These are phyloP conservation scores for Anolis sagrei DNA, from an alignment of 2,113 vertebrate species.

Conservation along the genomic window DNA sequence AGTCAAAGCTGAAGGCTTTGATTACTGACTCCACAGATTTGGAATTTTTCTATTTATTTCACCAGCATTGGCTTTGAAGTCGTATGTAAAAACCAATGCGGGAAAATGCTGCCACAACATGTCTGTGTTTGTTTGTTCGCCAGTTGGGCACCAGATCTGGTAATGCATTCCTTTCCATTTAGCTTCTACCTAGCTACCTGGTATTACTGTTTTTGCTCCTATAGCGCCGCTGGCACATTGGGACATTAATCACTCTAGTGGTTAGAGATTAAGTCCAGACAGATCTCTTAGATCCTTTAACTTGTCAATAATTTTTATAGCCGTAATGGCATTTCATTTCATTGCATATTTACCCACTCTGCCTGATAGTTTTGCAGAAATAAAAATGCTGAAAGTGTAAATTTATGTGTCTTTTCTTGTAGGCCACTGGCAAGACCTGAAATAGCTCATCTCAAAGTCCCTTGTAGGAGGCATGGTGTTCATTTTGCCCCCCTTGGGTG, in stretches of 20 bases:
- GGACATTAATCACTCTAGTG: neutral
- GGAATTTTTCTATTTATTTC: conserved; percentile 10
- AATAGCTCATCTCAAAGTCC: neutral
- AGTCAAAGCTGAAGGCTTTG: no score
- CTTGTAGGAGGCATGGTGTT: no score
- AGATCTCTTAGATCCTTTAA: neutral
- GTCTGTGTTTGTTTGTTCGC: neutral
- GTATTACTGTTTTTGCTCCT: neutral
- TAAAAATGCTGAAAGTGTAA: neutral
- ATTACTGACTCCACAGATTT: no score
- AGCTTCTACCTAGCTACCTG: neutral
- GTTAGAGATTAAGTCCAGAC: neutral
- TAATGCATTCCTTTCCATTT: rapidly evolving
- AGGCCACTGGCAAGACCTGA: conserved; percentile 13
- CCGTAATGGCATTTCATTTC: neutral
- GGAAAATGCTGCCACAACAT: neutral
- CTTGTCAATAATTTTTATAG: neutral
- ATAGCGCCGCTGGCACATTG: conserved; percentile 10
- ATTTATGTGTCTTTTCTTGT: rapidly evolving
- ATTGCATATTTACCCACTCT: neutral
- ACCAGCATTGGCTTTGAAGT: neutral
- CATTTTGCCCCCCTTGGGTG: no score
- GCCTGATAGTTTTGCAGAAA: neutral
- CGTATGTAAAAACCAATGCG: neutral
- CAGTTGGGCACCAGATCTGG: neutral